These are phyloP conservation scores for Pimpla rufipes DNA, from an alignment of 2,888 invertebrate species.

Conservation along the genomic window DNA sequence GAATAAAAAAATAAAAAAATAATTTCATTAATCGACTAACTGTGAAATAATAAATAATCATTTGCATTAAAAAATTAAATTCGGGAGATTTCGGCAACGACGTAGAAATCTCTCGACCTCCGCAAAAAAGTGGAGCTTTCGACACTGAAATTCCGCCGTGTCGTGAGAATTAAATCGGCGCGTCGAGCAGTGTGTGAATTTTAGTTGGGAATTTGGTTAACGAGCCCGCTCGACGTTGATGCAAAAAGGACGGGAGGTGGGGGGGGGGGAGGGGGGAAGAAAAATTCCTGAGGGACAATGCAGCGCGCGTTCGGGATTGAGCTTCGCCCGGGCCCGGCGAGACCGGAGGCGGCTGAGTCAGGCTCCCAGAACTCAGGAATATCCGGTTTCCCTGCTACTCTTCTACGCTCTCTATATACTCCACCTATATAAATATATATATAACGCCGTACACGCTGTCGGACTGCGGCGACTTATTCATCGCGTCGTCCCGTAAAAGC, in stretches of 20 bases:
- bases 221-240: not conserved
- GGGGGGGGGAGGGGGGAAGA: not conserved
- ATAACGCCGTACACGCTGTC: conserved; percentile 3
- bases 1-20: too few relatives aligned
- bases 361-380: conserved; percentile 75
- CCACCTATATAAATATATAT: not conserved
- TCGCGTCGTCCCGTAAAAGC: conserved; percentile 26
- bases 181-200: conserved; percentile 25
- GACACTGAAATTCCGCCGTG: not conserved
- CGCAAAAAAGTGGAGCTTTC: not conserved
- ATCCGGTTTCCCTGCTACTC: conserved; percentile 82
- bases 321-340: conserved; percentile 44
- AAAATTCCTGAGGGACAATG: conserved; percentile 57
- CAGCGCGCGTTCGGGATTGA: conserved; percentile 15
- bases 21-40: too few relatives aligned
- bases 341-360: conserved; percentile 55
- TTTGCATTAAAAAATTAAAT: conserved; percentile 1
- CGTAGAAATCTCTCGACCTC: not conserved
- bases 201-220: conserved; percentile 19
- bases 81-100: not conserved
- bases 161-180: not conserved
- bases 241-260: conserved; percentile 8
- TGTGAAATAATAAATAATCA: too few relatives aligned
- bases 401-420: conserved; percentile 62
- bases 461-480: conserved; percentile 54